Conservation (phyloP, 2,888 invertebrate species). For the Keiferia lycopersicella region DNA sequence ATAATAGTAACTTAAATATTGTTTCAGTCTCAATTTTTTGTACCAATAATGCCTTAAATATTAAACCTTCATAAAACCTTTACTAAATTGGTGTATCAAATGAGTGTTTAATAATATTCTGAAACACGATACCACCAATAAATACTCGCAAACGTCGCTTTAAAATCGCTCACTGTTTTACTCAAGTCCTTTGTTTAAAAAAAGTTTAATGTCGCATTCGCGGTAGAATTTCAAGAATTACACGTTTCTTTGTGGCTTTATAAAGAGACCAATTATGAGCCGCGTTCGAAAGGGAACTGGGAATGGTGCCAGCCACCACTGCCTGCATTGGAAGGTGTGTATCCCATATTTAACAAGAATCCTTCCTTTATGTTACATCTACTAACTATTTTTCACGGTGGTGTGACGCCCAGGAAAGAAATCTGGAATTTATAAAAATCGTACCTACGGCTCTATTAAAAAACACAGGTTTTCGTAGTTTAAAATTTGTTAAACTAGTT, state of each 20-base stretch:
- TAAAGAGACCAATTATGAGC: constrained; percentile 51
- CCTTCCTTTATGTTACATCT: too few relatives aligned
- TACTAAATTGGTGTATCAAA: not conserved
- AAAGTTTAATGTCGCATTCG: constrained; percentile 39
- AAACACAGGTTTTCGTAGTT: too few relatives aligned
- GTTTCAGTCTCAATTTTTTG: too few relatives aligned
- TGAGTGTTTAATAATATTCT: constrained; percentile 16
- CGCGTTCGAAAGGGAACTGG: constrained; percentile 28
- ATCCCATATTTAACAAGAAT: constrained; percentile 7
- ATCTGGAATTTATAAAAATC: too few relatives aligned
- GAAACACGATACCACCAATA: constrained; percentile 17
- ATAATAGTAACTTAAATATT: too few relatives aligned
- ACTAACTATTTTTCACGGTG: too few relatives aligned
- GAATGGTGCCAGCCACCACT: constrained; percentile 14
- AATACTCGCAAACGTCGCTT: constrained; percentile 22
- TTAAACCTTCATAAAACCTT: not conserved
- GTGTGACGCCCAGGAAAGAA: too few relatives aligned
- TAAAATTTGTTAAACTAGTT: too few relatives aligned
- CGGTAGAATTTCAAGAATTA: constrained; percentile 46
- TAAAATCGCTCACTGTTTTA: constrained; percentile 19
- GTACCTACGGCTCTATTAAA: too few relatives aligned
- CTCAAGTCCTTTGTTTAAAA: constrained; percentile 13
- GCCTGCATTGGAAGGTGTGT: not conserved
- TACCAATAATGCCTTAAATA: too few relatives aligned
- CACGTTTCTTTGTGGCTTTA: constrained; percentile 43